phyloP scores from a whole-genome alignment of 1,140 invertebrate species.

The Ips nitidus region DNA sequence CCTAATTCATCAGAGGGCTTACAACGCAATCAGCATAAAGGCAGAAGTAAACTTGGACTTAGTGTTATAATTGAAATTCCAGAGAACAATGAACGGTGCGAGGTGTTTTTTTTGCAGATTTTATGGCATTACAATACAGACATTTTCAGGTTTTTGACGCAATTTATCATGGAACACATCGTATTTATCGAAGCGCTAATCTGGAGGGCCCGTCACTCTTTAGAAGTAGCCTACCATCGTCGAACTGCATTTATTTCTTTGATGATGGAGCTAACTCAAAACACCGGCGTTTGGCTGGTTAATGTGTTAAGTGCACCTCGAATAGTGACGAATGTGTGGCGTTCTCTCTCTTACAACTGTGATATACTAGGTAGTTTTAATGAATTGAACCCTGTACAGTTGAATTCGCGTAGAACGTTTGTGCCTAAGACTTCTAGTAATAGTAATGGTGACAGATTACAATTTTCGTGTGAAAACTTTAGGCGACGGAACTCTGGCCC shows the following conservation, averaged over 20 bases:
- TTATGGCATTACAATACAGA: not conserved
- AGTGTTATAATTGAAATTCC: constrained; percentile 58
- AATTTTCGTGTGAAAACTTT: not conserved
- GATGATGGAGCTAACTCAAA: constrained; percentile 59
- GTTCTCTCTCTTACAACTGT: constrained; percentile 58
- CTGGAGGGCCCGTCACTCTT: constrained; percentile 67
- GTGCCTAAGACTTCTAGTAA: not conserved
- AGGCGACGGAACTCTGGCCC: not conserved
- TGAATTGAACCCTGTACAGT: constrained; percentile 21
- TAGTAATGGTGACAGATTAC: not conserved
- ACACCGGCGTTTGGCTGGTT: constrained; percentile 58
- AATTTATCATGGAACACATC: constrained; percentile 77
- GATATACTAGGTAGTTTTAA: constrained; percentile 46
- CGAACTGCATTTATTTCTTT: constrained; percentile 58
- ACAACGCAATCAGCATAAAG: constrained; percentile 37
- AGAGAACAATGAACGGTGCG: constrained; percentile 54
- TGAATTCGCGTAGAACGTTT: not conserved
- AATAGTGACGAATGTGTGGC: constrained; percentile 67
- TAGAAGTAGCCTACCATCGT: constrained; percentile 60
- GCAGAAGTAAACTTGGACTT: constrained; percentile 57
- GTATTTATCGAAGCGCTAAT: constrained; percentile 77
- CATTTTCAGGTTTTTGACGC: constrained; percentile 23
- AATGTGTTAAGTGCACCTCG: constrained; percentile 70
- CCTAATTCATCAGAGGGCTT: constrained; percentile 31
- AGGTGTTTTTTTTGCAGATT: constrained; percentile 14